Conservation (phyloP, 2,113 vertebrate species). For the Megalops atlanticus region DNA sequence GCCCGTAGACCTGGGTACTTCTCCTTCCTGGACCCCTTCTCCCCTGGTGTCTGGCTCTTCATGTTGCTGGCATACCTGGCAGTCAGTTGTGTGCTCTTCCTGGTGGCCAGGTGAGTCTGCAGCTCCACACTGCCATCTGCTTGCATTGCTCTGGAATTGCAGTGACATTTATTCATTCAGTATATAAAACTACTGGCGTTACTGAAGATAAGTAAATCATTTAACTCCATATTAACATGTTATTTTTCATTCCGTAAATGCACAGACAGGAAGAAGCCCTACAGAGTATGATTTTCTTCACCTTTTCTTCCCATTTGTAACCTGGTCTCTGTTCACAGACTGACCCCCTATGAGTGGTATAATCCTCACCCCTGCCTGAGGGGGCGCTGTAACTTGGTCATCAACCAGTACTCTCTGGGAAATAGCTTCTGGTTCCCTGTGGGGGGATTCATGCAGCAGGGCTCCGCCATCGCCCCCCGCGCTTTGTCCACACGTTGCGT, state of each 20-base stretch:
- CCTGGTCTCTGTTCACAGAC: constrained; percentile 58
- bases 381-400: constrained; percentile 90
- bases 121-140: constrained; percentile 24
- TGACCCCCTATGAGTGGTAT: constrained; percentile 97
- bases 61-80: constrained; percentile 85
- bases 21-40: constrained; percentile 84
- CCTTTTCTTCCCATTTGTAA: not conserved
- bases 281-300: no score
- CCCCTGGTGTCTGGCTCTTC: constrained; percentile 84
- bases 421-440: constrained; percentile 98
- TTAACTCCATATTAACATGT: no score
- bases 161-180: not conserved
- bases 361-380: constrained; percentile 94
- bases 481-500: constrained; percentile 94
- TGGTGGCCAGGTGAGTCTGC: constrained; percentile 73
- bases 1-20: constrained; percentile 82
- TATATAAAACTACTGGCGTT: not conserved
- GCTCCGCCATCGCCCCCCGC: constrained; percentile 92
- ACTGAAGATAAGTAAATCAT: not conserved
- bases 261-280: no score
- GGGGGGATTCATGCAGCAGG: constrained; percentile 98
- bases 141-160: constrained; percentile 5
- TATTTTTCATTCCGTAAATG: no score
- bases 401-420: constrained; percentile 96
- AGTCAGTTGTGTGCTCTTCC: constrained; percentile 82